Base-by-base conservation (phyloP, 2,888 invertebrate species). In the Scaptomyza caliginosa region DNA sequence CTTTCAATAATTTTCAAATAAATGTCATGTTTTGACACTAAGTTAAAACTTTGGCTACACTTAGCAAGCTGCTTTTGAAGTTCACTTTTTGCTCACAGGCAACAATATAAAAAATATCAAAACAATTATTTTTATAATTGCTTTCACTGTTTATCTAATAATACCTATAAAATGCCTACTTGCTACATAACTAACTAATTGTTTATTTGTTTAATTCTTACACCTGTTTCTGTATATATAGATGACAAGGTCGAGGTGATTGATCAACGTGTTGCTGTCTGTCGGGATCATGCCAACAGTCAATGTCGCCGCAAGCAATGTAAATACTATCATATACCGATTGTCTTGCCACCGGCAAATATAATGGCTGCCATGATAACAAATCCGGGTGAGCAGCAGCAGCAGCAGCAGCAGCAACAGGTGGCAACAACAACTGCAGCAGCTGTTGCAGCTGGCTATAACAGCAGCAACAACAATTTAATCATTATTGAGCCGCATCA, bases 271-370 rank as follows among this genome's bases (percentile, higher is more conserved):
- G 97, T 98, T 93, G 97, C 96, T 92, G 97, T 98, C 92, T 98
- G 98, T 93, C 96, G 97, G 92, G 97, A 98, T 94, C 97, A 97
- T 92, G 97, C 96, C 91, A 97, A 97, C 92, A 97, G 97, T 93
- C 94, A 96, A 93, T 98, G 98, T 93, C 94, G 95, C 92, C 96
- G 97, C 92, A 95, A 96, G 93, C 94, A 96, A 93, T 98, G 98
- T 95, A 98, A 97, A 95, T 98, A 97, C 94, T 98, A 97, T 94
- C 97, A 98, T 94, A 97, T 98, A 94, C 97, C 97, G 90, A 95
- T 97, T 92, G 95, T 94, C 91, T 93, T 96, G 94, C 96, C 96
- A 90, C 96, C 96, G 90, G 96, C 96, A 90, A 94, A 94, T 88
- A 92, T 94, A 90, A 94, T 94, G 94, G 94, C 94, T 90, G 93